Evolutionary conservation across 2,797 vertebrate genomes (phyloP), one percentile per base, ranked within the genome.

Genomic region (Phoeniculus purpureus): DNA sequence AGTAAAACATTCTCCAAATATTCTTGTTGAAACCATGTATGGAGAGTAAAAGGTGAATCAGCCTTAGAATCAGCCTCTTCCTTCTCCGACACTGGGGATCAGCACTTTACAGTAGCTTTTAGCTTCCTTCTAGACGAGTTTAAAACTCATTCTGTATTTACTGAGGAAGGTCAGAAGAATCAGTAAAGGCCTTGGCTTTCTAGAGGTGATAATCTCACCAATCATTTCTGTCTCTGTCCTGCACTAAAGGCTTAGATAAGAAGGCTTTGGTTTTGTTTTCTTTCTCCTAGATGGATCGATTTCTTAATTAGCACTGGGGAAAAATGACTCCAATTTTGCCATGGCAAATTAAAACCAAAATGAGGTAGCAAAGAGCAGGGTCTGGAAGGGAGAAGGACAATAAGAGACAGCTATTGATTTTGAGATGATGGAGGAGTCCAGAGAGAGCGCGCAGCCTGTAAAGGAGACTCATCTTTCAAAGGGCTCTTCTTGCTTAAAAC

Each of bases 321-420:
- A 84, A 92, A 93, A 92, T 89, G 45, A 72, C 70, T 94, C 76
- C 85, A 93, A 78, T 96, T 96, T 78, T 72, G 78, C 81, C 91
- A 66, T 90, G 65, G 95, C 89, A 96, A 96, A 96, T 97, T 96
- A 96, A 93, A 96, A 94, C 59, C 47, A 94, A 95, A 96, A 96
- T 93, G 89, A 97, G 85, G 81, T 47, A 58, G 85, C 91, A 89
- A 96, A 93, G 86, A 95, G 87, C 76, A 91, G 37, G 56, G 61
- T 95, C 73, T 94, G 82, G 29, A 79, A 45, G 31, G 52, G 61
- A 52, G 60, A 67, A 52, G 37, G 29, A 34, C 62, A 85, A 68
- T 54, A 29, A 77, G 86, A 89, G 89, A 87, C 91, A 90, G 76
- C 80, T 95, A 93, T 96, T 96, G 96, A 96, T 96, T 94, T 89